Base-by-base conservation (phyloP, 2,113 vertebrate genomes). In the Eurypyga helias region DNA sequence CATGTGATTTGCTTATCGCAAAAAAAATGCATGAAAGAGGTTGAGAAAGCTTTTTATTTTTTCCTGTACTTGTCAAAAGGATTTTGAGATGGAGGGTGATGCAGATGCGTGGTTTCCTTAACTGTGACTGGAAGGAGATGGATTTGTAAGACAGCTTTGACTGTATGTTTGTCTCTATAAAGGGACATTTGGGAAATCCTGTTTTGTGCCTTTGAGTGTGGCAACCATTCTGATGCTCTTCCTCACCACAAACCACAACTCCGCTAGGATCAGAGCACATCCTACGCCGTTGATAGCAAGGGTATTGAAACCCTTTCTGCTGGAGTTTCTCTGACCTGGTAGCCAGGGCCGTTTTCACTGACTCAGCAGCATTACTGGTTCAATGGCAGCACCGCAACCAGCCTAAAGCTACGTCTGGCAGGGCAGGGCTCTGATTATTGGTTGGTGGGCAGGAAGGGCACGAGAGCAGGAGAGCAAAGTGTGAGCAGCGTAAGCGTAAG, bases 401-500 rank as follows among this genome's bases (percentile, higher is more conserved):
- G 26, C 54, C 45, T 29, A 2, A 24, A 45, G 17, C 23, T 51
- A 9, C n/a, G n/a, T n/a, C n/a, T 0, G 1, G 76, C 80, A 60
- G 60, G 34, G 26, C 38, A n/a, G n/a, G n/a, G 9, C 62, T 66
- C 36, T 38, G 48, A 60, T 55, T 36, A 9, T 65, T 4, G 6
- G 33, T n/a, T 5, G 24, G 17, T 29, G 49, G 49, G 66, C 64
- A 83, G 83, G 18, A 58, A 45, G 45, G 45, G 45, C 69, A 11
- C 11, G 3, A 34, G 5, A 73, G 41, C 51, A 29, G 43, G 69
- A 26, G 31, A 36, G 36, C 16, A 12, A 15, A 6, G 38, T 6
- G 10, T 3, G 46, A 36, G 0, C 57, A 4, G 1, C 2, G 10
- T 21, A 28, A 46, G 43, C 0, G 0, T 43, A 23, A 83, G 31